These are phyloP conservation scores for Disparrhopalites patrizii DNA, from an alignment of 2,888 invertebrate species.

Conservation along the genomic window DNA sequence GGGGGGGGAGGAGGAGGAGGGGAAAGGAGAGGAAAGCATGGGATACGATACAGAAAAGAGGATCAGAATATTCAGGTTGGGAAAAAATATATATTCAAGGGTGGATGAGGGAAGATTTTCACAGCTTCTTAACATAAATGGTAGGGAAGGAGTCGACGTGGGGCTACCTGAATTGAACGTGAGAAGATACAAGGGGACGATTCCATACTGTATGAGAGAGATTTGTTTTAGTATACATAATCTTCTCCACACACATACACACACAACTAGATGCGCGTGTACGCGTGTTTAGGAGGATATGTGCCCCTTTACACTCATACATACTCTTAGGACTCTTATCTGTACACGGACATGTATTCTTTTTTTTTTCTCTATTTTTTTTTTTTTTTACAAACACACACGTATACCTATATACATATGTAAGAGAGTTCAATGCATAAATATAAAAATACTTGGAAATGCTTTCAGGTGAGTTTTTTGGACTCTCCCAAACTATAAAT, in stretches of 20 bases:
- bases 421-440: conserved; percentile 4
- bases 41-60: too few relatives aligned
- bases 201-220: neutral
- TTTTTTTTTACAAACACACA: neutral
- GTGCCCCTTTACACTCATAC: too few relatives aligned
- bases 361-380: too few relatives aligned
- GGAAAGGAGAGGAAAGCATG: neutral
- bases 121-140: conserved; percentile 11
- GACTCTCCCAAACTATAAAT: conserved; percentile 10
- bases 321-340: too few relatives aligned
- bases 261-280: too few relatives aligned
- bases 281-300: neutral
- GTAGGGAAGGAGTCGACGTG: conserved; percentile 7
- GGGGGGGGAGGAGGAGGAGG: too few relatives aligned
- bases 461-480: conserved; percentile 14
- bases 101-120: conserved; percentile 1
- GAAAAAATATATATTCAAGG: neutral
- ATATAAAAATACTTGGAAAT: too few relatives aligned
- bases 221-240: too few relatives aligned
- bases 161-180: conserved; percentile 20
- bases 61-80: conserved; percentile 1
- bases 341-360: too few relatives aligned
- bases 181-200: neutral
- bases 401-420: neutral
- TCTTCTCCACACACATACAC: too few relatives aligned